Evolutionary conservation across 2,888 invertebrate species (phyloP), one percentile per base, ranked within the genome.

Genomic region (Meta bourneti): DNA sequence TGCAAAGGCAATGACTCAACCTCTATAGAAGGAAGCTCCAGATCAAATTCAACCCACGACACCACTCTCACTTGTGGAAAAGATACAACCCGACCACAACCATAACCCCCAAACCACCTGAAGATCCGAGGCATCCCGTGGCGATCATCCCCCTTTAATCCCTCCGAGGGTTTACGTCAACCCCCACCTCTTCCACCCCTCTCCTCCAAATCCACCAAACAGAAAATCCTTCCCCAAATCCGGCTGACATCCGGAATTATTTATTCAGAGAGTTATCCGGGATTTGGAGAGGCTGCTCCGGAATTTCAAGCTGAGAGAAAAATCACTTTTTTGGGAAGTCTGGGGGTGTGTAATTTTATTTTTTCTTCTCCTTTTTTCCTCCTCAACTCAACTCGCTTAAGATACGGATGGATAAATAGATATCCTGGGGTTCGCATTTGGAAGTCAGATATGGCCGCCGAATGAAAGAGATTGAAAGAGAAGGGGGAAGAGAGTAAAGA

Each of bases 231-330:
- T 86, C 79, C 20, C 34, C 69, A 83, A 87, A 91, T 91, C 91
- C 91, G 61, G 51, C 72, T 75, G 77, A 82, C 91, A 91, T 91
- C 91, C 91, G 91, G 91, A 91, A 91, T 91, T 91, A 91, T 91
- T 91, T 91, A 91, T 91, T 91, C 91, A 91, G 82, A 87, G 91
- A 91, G 82, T 91, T 91, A 91, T 91, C 91, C 83, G n/a, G 91
- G 91, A 91, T 91, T 91, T 87, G 87, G 71, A 7, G 61, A 72
- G 72, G 71, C 82, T 71, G 78, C 87, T 78, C 87, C 91, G 91
- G 91, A 91, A 91, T 91, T 91, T 87, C 91, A 91, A 91, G 91
- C 91, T 91, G 91, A 48, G 91, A 91, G 91, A 91, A 91, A 91
- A 91, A 91, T 91, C 91, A 91, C 91, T 91, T 91, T 61, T 91